These are phyloP conservation scores for Drosophila guanche DNA, from an alignment of 1,140 invertebrate species.

Conservation along the genomic window DNA sequence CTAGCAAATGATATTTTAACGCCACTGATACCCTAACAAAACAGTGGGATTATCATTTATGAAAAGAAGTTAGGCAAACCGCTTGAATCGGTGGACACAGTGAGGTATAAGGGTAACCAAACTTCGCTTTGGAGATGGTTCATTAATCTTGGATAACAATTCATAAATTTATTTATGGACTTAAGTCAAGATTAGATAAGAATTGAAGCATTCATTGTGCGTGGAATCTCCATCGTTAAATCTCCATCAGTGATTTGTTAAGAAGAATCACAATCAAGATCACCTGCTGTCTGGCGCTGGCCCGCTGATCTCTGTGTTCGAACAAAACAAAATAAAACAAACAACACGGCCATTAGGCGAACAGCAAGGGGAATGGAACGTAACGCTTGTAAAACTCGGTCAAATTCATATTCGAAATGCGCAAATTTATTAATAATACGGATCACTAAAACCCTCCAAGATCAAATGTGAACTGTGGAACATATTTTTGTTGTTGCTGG, in stretches of 20 bases:
- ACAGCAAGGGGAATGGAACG: background rate
- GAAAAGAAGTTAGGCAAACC: too few relatives aligned
- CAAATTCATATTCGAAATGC: conserved; percentile 66
- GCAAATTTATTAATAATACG: conserved; percentile 70
- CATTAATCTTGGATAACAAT: conserved; percentile 5
- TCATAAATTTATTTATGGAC: conserved; percentile 62
- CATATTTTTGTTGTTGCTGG: conserved; percentile 27
- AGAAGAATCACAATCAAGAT: conserved; percentile 25
- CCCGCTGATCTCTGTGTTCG: background rate
- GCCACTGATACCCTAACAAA: conserved; percentile 17
- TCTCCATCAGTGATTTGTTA: conserved; percentile 44
- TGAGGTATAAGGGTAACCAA: conserved; percentile 8
- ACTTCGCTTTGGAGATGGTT: background rate
- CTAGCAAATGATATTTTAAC: conserved; percentile 23
- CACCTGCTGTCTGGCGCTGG: conserved; percentile 4
- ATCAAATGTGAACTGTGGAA: conserved; percentile 31
- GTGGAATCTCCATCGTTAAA: conserved; percentile 24
- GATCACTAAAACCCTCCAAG: conserved; percentile 32
- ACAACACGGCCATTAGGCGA: conserved; percentile 40
- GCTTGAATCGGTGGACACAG: too few relatives aligned
- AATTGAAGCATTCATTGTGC: conserved; percentile 48
- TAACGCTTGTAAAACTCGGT: conserved; percentile 65
- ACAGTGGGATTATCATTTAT: background rate
- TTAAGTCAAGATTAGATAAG: conserved; percentile 67
- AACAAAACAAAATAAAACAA: conserved; percentile 26